These are phyloP conservation scores for Trinorchestia longiramus DNA, from an alignment of 1,140 invertebrate species.

Conservation along the genomic window DNA sequence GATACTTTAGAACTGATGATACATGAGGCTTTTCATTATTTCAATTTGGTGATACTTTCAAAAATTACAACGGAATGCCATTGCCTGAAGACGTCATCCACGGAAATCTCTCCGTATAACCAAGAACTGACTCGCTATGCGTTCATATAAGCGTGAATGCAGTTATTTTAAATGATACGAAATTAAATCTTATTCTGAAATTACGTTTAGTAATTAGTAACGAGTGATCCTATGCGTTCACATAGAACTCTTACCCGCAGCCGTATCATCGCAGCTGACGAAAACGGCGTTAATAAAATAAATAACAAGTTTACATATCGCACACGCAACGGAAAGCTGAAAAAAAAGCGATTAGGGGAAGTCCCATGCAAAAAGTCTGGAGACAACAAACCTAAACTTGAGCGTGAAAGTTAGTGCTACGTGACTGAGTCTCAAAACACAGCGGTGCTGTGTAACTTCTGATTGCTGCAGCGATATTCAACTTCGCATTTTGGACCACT, in stretches of 20 bases:
- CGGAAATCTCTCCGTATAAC: not conserved
- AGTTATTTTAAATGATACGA: not conserved
- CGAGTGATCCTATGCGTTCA: not conserved
- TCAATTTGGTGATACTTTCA: not conserved
- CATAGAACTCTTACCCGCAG: not conserved
- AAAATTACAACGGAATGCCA: not conserved
- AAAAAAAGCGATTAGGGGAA: not conserved
- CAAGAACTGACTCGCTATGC: not conserved
- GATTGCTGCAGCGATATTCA: not conserved
- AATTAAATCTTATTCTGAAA: not conserved
- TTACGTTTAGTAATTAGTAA: not conserved
- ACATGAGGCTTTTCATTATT: not conserved
- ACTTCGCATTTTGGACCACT: not conserved
- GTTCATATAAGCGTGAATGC: not conserved
- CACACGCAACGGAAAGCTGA: not conserved
- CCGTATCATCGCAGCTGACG: too few relatives aligned
- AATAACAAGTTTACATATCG: too few relatives aligned
- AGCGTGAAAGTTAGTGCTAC: not conserved
- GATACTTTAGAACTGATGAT: not conserved
- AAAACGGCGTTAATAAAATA: not conserved
- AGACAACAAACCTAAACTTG: slow-evolving; percentile 1
- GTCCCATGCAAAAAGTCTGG: not conserved
- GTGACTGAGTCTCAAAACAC: not conserved
- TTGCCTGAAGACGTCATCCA: not conserved
- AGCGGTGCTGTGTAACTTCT: not conserved